These are phyloP conservation scores for Polypedilum pembai DNA, from an alignment of 1,140 invertebrate genomes.

Conservation along the genomic window DNA sequence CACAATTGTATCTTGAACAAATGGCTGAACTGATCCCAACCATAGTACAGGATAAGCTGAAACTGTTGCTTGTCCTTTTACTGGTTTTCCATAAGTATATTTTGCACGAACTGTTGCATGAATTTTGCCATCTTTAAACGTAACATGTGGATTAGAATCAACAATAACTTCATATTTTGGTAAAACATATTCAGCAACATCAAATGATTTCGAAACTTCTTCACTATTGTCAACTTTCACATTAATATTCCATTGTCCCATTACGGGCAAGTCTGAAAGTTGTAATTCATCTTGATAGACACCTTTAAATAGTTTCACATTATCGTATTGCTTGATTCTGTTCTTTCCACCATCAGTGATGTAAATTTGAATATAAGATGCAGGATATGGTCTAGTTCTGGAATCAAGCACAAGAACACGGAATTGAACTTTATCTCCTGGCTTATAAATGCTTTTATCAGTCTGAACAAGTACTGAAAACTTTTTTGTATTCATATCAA, in stretches of 20 bases:
- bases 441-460: slow-evolving; percentile 90
- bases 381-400: slow-evolving; percentile 53
- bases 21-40: slow-evolving; percentile 39
- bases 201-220: slow-evolving; percentile 37
- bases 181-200: slow-evolving; percentile 76
- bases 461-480: slow-evolving; percentile 89
- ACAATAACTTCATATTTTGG: slow-evolving; percentile 87
- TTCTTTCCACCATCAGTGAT: slow-evolving; percentile 36
- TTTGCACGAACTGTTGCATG: slow-evolving; percentile 71
- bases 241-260: slow-evolving; percentile 85
- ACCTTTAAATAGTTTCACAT: slow-evolving; percentile 60
- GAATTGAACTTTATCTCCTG: slow-evolving; percentile 75
- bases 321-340: slow-evolving; percentile 66
- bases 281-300: slow-evolving; percentile 71
- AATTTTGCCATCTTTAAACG: slow-evolving; percentile 69
- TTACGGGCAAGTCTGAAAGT: slow-evolving; percentile 73
- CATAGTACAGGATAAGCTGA: slow-evolving; percentile 48
- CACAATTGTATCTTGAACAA: slow-evolving; percentile 43
- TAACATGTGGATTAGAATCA: slow-evolving; percentile 68
- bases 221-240: slow-evolving; percentile 44
- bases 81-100: slow-evolving; percentile 60
- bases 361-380: slow-evolving; percentile 37
- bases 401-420: slow-evolving; percentile 74
- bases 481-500: slow-evolving; percentile 75
- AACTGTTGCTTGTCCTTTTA: slow-evolving; percentile 64